A percentile compares a stretch with the other conserved stretches of the same genome.
phyloP scores from a whole-genome alignment of 2,888 invertebrate genomes.

The Blera fallax region DNA sequence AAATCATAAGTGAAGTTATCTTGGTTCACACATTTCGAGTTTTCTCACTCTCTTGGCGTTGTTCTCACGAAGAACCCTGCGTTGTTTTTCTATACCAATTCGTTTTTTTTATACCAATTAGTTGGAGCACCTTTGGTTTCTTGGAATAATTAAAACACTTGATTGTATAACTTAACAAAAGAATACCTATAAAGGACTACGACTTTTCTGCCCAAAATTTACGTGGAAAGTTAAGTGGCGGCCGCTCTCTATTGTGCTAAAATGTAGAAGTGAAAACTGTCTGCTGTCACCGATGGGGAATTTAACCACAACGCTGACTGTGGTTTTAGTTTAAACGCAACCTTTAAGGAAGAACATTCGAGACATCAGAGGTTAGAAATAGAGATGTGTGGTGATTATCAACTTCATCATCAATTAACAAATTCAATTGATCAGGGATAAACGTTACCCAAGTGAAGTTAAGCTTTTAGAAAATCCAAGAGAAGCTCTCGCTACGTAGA shows the following conservation, averaged over 20 bases:
- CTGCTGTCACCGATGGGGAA: slow-evolving; percentile 3
- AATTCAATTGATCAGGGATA: too few relatives aligned
- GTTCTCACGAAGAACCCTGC: slow-evolving; percentile 13
- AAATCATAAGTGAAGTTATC: slow-evolving; percentile 27
- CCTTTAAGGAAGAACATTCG: too few relatives aligned
- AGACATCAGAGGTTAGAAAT: too few relatives aligned
- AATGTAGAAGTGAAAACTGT: slow-evolving; percentile 10
- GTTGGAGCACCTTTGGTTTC: neutral
- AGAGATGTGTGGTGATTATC: too few relatives aligned
- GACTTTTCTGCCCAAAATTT: slow-evolving; percentile 14
- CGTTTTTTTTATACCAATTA: neutral
- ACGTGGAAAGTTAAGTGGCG: slow-evolving; percentile 24
- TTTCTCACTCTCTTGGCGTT: neutral
- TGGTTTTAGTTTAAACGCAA: slow-evolving; percentile 17
- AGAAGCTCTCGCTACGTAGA: too few relatives aligned
- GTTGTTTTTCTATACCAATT: neutral
- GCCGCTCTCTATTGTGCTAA: slow-evolving; percentile 1
- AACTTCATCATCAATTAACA: too few relatives aligned
- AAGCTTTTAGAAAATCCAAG: too few relatives aligned
- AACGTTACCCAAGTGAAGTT: too few relatives aligned
- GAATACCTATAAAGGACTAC: slow-evolving; percentile 25
- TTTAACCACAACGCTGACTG: slow-evolving; percentile 9
- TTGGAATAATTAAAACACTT: slow-evolving; percentile 21
- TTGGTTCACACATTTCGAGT: slow-evolving; percentile 26
- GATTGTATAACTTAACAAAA: slow-evolving; percentile 1